Evolutionary conservation across 2,888 invertebrate species (phyloP).

Genomic region (Stratiomys singularior): DNA sequence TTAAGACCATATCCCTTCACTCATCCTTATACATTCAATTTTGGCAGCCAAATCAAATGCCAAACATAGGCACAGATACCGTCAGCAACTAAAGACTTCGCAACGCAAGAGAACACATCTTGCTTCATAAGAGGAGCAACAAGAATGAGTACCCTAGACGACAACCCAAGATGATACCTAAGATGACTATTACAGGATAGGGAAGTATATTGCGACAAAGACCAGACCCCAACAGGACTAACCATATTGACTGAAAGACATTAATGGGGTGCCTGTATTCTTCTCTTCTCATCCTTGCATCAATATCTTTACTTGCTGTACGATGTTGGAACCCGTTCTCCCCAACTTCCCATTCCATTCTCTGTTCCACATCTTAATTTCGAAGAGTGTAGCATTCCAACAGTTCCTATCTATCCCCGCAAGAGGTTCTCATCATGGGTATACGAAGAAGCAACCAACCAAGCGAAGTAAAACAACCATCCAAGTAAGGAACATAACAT

Average conservation of each 20-base stretch:
- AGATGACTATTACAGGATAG: slow-evolving; percentile 9
- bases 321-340: not conserved
- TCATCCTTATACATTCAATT: slow-evolving; percentile 10
- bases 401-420: not conserved
- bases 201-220: slow-evolving; percentile 5
- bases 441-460: not conserved
- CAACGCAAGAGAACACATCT: slow-evolving; percentile 11
- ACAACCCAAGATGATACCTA: slow-evolving; percentile 36
- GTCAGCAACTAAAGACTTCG: not conserved
- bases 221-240: not conserved
- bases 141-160: slow-evolving; percentile 33
- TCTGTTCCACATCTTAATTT: slow-evolving; percentile 8
- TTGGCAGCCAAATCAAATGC: not conserved
- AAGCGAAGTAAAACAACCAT: not conserved
- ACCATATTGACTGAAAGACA: slow-evolving; percentile 4
- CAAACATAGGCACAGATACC: not conserved
- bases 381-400: not conserved
- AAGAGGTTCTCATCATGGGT: not conserved
- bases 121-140: not conserved
- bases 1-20: slow-evolving; percentile 23
- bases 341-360: not conserved
- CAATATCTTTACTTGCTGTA: slow-evolving; percentile 2
- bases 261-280: slow-evolving; percentile 13
- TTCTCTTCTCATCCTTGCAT: slow-evolving; percentile 2
- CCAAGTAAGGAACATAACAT: not conserved